These are phyloP conservation scores for Callionymus lyra DNA, from an alignment of 2,113 vertebrate genomes.

Conservation along the genomic window DNA sequence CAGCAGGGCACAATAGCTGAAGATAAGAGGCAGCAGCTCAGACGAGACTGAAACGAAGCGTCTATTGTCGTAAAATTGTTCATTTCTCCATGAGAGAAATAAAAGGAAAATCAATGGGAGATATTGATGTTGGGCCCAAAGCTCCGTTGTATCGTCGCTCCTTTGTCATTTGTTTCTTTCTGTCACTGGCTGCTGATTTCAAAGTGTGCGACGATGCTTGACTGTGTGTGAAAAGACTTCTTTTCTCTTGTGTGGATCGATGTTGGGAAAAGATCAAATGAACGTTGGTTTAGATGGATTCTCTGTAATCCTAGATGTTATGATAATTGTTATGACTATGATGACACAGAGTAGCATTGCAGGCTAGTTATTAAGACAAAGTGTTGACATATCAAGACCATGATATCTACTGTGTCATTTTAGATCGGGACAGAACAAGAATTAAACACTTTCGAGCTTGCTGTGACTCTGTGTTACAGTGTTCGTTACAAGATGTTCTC, in stretches of 20 bases:
- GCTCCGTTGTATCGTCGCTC: slow-evolving; percentile 34
- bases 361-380: too few relatives aligned
- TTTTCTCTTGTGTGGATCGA: background rate
- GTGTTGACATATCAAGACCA: too few relatives aligned
- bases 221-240: slow-evolving; percentile 1
- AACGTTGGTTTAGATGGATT: slow-evolving; percentile 1
- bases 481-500: too few relatives aligned
- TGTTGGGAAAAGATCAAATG: background rate
- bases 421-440: too few relatives aligned
- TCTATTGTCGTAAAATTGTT: slow-evolving; percentile 40
- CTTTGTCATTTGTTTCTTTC: slow-evolving; percentile 24
- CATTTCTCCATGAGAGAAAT: slow-evolving; percentile 31
- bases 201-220: slow-evolving; percentile 5
- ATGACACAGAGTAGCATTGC: too few relatives aligned
- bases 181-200: slow-evolving; percentile 5
- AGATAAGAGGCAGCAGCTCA: slow-evolving; percentile 21
- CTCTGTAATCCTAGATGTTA: too few relatives aligned
- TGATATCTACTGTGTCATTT: too few relatives aligned
- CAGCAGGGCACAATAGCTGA: slow-evolving; percentile 26
- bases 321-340: too few relatives aligned
- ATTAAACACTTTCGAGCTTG: too few relatives aligned
- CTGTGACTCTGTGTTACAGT: too few relatives aligned
- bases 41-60: slow-evolving; percentile 18
- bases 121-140: slow-evolving; percentile 44
- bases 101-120: slow-evolving; percentile 44